A percentile compares a stretch with the other conserved stretches of the same genome.
Evolutionary conservation across 2,888 invertebrate genomes (phyloP).

Genomic region (Lepidonotus clava): DNA sequence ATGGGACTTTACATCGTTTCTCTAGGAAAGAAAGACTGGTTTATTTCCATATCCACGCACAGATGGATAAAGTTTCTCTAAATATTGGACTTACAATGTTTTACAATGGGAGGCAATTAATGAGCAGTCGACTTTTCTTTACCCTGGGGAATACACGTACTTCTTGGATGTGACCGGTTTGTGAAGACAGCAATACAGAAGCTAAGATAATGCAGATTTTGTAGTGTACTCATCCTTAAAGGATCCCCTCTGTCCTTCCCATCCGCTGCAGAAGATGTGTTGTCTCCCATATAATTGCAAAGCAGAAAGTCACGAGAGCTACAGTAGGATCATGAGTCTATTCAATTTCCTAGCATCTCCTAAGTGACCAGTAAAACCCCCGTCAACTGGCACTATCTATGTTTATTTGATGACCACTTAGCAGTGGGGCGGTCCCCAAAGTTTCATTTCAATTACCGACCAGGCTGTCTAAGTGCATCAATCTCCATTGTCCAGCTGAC

Average conservation of each 20-base stretch:
- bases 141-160: no score
- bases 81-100: not conserved
- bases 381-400: not conserved
- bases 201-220: no score
- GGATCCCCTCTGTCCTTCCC: no score
- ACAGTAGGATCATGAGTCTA: not conserved
- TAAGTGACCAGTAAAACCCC: not conserved
- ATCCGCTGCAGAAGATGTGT: no score
- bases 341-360: not conserved
- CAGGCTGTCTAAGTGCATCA: not conserved
- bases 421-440: conserved; percentile 13
- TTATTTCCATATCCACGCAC: no score
- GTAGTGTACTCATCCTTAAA: no score
- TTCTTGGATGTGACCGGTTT: no score
- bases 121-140: no score
- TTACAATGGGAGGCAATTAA: not conserved
- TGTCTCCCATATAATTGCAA: not conserved
- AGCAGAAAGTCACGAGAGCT: not conserved
- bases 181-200: no score
- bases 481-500: conserved; percentile 27
- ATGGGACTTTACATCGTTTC: no score
- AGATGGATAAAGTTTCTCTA: not conserved
- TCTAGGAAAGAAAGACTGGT: no score
- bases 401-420: not conserved
- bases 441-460: conserved; percentile 48